phyloP scores from a whole-genome alignment of 2,113 vertebrate genomes.

The Burhinus oedicnemus region DNA sequence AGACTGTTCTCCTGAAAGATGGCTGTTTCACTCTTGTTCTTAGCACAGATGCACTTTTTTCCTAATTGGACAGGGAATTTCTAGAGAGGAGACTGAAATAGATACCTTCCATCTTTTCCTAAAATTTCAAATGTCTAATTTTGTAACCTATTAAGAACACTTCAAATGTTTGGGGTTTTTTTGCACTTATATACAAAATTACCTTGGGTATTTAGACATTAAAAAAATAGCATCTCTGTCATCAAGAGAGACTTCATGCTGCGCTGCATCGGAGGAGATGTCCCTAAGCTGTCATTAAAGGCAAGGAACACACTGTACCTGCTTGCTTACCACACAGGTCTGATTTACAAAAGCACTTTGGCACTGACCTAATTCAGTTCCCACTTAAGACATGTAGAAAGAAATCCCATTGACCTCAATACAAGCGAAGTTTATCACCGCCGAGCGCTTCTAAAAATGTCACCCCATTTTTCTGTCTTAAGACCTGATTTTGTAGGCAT shows the following conservation, averaged over 20 bases:
- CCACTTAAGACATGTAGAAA: neutral
- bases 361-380: constrained; percentile 34
- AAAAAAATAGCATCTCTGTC: neutral
- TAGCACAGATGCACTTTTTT: neutral
- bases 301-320: neutral
- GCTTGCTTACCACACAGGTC: neutral
- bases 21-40: neutral
- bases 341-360: constrained; percentile 44
- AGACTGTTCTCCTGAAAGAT: neutral
- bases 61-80: neutral
- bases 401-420: constrained; percentile 56
- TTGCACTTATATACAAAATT: neutral
- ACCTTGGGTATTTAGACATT: neutral
- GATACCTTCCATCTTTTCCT: neutral
- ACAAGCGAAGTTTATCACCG: neutral
- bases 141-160: neutral
- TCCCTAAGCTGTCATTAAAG: neutral
- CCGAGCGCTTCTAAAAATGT: neutral
- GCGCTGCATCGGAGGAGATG: neutral
- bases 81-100: neutral
- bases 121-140: neutral
- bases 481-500: neutral
- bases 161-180: neutral
- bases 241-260: neutral
- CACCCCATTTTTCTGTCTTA: neutral